Conservation (phyloP, 2,797 vertebrate genomes). For the Sebastes diaconus region DNA sequence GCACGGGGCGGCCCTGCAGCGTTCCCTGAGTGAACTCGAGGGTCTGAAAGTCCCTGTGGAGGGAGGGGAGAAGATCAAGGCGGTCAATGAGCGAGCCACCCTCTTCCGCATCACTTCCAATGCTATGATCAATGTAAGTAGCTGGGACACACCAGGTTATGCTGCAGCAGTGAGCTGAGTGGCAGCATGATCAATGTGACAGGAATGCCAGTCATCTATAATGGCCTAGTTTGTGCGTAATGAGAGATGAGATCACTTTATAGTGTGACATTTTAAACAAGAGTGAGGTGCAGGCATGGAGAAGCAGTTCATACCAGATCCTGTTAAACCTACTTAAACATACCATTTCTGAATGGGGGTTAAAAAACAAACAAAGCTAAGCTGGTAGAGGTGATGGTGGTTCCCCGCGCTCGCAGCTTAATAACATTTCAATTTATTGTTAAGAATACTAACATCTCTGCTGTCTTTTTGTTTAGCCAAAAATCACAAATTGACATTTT, state of each 20-base stretch:
- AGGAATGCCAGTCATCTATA: conserved; percentile 20
- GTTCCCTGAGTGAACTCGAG: conserved; percentile 95
- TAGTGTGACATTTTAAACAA: conserved; percentile 4
- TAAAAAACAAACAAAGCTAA: background rate
- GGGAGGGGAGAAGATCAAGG: conserved; percentile 94
- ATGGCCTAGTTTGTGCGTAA: conserved; percentile 24
- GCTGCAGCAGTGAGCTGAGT: background rate
- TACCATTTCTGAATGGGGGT: background rate
- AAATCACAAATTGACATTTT: background rate
- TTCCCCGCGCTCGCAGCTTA: background rate
- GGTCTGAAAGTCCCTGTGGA: conserved; percentile 88
- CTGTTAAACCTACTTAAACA: background rate
- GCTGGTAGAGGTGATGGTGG: background rate
- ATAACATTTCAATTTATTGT: background rate
- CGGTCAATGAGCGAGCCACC: conserved; percentile 93
- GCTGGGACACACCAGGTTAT: background rate
- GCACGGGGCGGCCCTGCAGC: conserved; percentile 95
- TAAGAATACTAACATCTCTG: background rate
- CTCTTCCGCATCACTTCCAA: conserved; percentile 99
- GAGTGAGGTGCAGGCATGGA: background rate
- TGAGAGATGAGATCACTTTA: conserved; percentile 33
- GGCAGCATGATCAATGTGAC: conserved; percentile 31
- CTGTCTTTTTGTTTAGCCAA: background rate
- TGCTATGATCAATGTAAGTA: conserved; percentile 99
- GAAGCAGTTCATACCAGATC: background rate